Evolutionary conservation across 2,797 vertebrate genomes (phyloP), one percentile per base, ranked within the genome.

Genomic region (Sebastes trivittatus): DNA sequence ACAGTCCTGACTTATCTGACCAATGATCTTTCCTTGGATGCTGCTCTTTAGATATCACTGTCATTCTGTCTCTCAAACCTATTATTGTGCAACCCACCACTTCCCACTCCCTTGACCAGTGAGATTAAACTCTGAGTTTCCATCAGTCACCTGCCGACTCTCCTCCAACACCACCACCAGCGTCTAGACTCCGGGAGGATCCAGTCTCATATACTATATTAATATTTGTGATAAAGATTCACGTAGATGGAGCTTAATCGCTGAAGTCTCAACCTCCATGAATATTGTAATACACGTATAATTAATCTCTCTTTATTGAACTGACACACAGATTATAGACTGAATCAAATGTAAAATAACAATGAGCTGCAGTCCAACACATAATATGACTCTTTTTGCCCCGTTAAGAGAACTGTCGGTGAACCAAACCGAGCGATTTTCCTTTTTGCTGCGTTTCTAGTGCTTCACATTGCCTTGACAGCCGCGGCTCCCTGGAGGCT

Each of bases 401-500:
- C 20, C 7, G 32, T 36, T 70, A 49, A 70, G 11, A 23, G 22
- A 18, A 52, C 38, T 22, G 49, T 2, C 3, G 58, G 32, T 32
- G 49, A 84, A 68, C 27, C 67, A 68, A 77, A 60, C 25, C 22
- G 3, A 59, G 61, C 20, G 5, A 58, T 10, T 75, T 84, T 72
- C n/a, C 27, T 75, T 59, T 72, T 38, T 63, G 72, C 81, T 72
- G 65, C 36, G 68, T 75, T 75, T 72, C 18, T 3, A 86, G 66
- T 46, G 30, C 70, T 63, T 81, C 76, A 83, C 84, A 82, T 79
- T 34, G 77, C 77, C 77, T 70, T 87, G 88, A 90, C 87, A 92
- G 89, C 87, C 75, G 23, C 25, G 59, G 68, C 64, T 86, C 89
- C 89, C 91, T 22, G 30, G 77, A 80, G 91, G 84, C 69, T 84